Evolutionary conservation across 2,797 vertebrate species (phyloP).

Genomic region (Emydoidea blandingii): DNA sequence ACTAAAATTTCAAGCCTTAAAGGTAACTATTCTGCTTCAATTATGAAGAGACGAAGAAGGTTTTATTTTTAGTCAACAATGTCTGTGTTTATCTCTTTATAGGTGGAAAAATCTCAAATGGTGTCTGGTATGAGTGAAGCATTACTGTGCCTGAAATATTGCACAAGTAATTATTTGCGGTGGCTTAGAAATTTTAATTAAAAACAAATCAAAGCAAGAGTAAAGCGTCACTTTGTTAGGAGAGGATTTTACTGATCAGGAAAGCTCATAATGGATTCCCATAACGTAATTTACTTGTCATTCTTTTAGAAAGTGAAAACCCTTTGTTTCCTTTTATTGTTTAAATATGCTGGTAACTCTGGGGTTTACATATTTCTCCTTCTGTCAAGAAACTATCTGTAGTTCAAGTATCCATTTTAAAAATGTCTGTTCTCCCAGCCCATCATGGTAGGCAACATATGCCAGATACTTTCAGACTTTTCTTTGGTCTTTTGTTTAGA

Average conservation of each 20-base stretch:
- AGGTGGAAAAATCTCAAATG: neutral
- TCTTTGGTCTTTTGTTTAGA: neutral
- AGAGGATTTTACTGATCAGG: neutral
- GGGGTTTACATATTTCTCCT: neutral
- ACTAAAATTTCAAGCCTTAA: neutral
- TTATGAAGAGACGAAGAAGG: neutral
- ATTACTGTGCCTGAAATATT: neutral
- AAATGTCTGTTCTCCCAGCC: conserved; percentile 28
- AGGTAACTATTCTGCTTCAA: neutral
- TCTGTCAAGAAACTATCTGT: neutral
- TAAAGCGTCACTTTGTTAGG: neutral
- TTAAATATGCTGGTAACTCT: neutral
- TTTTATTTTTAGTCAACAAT: neutral
- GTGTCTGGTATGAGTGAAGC: neutral
- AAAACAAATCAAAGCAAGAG: neutral
- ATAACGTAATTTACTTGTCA: neutral
- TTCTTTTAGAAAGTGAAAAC: neutral
- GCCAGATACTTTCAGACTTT: neutral
- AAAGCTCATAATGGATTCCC: fast-evolving
- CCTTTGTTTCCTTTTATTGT: fast-evolving
- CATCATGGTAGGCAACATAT: neutral
- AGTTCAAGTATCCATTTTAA: neutral
- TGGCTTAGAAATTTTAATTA: neutral
- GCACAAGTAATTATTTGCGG: neutral
- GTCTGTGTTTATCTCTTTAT: neutral